phyloP scores from a whole-genome alignment of 2,888 invertebrate species.

The Trichogramma dendrolimi region DNA sequence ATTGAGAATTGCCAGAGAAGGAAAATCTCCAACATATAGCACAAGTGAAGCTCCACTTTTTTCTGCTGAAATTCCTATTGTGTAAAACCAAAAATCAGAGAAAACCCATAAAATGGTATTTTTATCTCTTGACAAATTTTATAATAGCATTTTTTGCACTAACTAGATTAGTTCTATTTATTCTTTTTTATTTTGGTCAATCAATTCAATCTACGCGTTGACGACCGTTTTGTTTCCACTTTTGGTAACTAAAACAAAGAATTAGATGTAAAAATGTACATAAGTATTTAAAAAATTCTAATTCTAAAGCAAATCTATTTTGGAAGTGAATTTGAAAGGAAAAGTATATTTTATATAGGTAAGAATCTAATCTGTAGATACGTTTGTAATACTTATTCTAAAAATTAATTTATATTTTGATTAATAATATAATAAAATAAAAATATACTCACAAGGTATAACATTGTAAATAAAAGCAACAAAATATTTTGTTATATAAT shows the following conservation, averaged over 20 bases:
- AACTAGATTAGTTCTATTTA: neutral
- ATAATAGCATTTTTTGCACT: neutral
- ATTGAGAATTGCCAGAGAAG: constrained; percentile 71
- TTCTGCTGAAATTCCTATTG: constrained; percentile 46
- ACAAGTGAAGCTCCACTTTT: constrained; percentile 54
- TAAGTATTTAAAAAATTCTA: neutral
- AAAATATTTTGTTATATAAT: constrained; percentile 46
- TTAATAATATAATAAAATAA: neutral
- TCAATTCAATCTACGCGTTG: neutral
- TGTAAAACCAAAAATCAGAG: constrained; percentile 1
- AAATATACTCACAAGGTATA: neutral
- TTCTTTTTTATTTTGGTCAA: neutral
- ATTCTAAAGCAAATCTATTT: neutral
- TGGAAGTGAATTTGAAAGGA: neutral
- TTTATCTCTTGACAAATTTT: neutral
- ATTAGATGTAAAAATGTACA: neutral
- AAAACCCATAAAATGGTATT: neutral
- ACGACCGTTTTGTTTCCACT: neutral
- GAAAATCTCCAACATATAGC: constrained; percentile 60
- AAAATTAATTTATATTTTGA: neutral
- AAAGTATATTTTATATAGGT: neutral
- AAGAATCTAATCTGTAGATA: neutral
- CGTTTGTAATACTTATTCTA: too few relatives aligned
- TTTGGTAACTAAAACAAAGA: neutral
- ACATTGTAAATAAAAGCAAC: neutral